Base-by-base conservation (phyloP, 53 echinoderm and acorn worm genomes). In the Paelopatides confundens region DNA sequence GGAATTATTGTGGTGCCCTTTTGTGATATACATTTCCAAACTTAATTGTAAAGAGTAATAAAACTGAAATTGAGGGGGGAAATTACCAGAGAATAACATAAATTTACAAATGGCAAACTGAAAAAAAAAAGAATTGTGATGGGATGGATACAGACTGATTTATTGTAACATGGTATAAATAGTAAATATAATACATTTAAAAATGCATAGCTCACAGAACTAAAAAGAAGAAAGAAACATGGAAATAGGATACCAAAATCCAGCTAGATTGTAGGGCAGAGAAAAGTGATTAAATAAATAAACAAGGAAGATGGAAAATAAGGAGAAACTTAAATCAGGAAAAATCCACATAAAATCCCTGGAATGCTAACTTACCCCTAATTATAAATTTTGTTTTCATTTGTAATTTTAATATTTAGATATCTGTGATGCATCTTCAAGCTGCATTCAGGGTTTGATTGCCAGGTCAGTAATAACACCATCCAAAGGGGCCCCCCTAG, bases 141-240 rank as follows among this genome's bases (percentile, higher is more conserved):
- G 74, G 74, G 74, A 74, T 74, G 74, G 74, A 74, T 74, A 74
- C 74, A 74, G 39, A 74, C 74, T 74, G 74, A 74, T 74, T 39
- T 67, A 30, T 30, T 74, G 29, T 74, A 5, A 74, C 74, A 74
- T 74, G 43, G 74, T 74, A 74, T 74, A 74, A 74, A 74, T 74
- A 74, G 36, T 74, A 58, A 58, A 21, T 74, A 74, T 74, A 21
- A 74, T 74, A 74, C 74, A 74, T 27, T 74, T 74, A 74, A 70
- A n/a, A 74, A 74, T 74, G 74, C 74, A 74, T 74, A 74, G 74
- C 74, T 46, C 35, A 74, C 17, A 38, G 46, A 58, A 58, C 58
- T 21, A 58, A 58, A 67, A 67, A 35, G 67, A 33, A 33, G 2
- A n/a, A 36, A 5, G 33, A 39, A 74, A 74, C 23, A 37, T 46